Evolutionary conservation across 2,113 vertebrate genomes (phyloP), one percentile per base, ranked within the genome.

Genomic region (Bubalus kerabau): DNA sequence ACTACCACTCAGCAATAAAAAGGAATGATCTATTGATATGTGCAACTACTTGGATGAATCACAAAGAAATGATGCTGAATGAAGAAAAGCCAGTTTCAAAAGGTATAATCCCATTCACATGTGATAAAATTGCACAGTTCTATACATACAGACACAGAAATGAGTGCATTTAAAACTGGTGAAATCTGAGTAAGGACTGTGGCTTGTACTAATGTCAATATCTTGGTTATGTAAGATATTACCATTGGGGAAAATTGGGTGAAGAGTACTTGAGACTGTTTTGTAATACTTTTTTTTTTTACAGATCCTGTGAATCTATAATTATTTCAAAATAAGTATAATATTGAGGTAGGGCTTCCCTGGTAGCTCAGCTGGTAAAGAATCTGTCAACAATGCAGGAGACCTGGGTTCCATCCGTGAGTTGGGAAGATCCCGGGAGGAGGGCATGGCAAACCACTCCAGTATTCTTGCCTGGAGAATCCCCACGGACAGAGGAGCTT

Each of bases 301-400:
- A 95, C 50, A 89, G 46, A 60, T 9, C 12, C 60, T 52, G 13
- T 67, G 30, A 92, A 91, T 46, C 26, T 88, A n/a, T 91, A 94
- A 87, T 91, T 96, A 96, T 97, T 94, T 96, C 57, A 86, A 76
- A 95, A 85, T 95, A 92, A 84, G 19, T 60, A 76, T 76, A 76
- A 76, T 76, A 76, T 76, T 76, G 40, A 76, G 23, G 71, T 76
- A 76, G 36, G 67, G 67, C n/a, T 71, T 40, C n/a, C n/a, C n/a
- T 40, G n/a, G n/a, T 40, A 71, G n/a, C 36, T 71, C 67, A 71
- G n/a, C n/a, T 23, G 67, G n/a, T 71, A 71, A 40, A 71, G 67
- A 71, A 71, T 40, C 67, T 71, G 67, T n/a, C 67, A 71, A 40
- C 19, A 71, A 71, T 23, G 67, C 10, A 71, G n/a, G n/a, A 71